Base-by-base conservation (phyloP, 1,140 invertebrate genomes). In the Cataglyphis hispanica region DNA sequence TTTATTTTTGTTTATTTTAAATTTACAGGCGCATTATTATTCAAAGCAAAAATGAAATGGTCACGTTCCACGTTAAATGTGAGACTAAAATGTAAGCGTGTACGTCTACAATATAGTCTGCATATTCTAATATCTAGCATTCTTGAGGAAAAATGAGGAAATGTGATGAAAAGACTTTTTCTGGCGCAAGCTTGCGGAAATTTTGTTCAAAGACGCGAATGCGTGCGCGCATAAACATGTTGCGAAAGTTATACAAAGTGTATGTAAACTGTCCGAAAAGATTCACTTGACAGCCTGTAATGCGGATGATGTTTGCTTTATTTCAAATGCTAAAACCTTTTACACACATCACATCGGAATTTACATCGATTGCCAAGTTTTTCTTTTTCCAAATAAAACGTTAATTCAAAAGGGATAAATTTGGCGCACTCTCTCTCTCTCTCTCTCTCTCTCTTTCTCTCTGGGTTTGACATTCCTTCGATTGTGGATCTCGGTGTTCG, bases 151-250 rank as follows among this genome's bases (percentile, higher is more conserved):
- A 72, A 72, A 37, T 60, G 78, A 83, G 37, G 40, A 13, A 80
- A 19, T 16, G 19, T 56, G 37, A 81, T 8, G 66, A 43, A 56
- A 83, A 60, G 4, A 19, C 37, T 81, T 81, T 72, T 31, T 58
- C 22, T 7, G 53, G 72, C 43, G 50, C 53, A 37, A 34, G 16
- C 63, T 37, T 19, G 75, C 31, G 37, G 67, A 72, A 81, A 72
- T 81, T 53, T 72, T 27, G 63, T 70, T 80, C 34, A 69, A 80
- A 70, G 61, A 69, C 64, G 16, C 70, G 70, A 56, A 80, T 27
- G 66, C 53, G 53, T 22, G 25, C 13, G 37, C 25, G 60, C n/a
- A 67, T 60, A 58, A 22, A 19, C 66, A 25, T 70, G 78, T 43
- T 81, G 22, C 37, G 19, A 58, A 43, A 50, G 19, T 50, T 70